Conservation (phyloP, 64 coral and sea anemone genomes). For the Platygyra sinensis region DNA sequence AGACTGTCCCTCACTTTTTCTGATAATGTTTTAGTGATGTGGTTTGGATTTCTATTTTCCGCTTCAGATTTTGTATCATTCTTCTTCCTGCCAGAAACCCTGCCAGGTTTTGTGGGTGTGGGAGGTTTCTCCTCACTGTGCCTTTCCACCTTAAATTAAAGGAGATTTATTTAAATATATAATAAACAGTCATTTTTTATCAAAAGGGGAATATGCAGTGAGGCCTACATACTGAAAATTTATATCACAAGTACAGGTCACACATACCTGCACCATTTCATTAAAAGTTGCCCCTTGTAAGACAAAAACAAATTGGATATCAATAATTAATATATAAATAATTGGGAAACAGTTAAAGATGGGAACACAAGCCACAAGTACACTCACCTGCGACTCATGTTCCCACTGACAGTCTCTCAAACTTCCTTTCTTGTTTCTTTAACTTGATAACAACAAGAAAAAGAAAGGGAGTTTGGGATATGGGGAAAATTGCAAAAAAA, state of each 20-base stretch:
- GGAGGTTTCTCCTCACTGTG: constrained; percentile 34
- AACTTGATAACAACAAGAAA: too few relatives aligned
- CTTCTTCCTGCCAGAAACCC: constrained; percentile 31
- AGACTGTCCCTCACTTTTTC: constrained; percentile 17
- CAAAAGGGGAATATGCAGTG: too few relatives aligned
- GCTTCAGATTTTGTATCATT: constrained; percentile 23
- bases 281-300: neutral
- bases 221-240: too few relatives aligned
- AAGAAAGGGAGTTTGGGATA: too few relatives aligned
- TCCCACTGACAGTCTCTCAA: too few relatives aligned
- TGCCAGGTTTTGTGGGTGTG: constrained; percentile 24
- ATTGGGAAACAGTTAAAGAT: neutral
- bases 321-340: too few relatives aligned
- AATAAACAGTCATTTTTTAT: too few relatives aligned
- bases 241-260: too few relatives aligned
- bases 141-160: neutral
- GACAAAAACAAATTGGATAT: neutral
- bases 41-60: constrained; percentile 2
- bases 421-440: too few relatives aligned
- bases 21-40: neutral
- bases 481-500: too few relatives aligned
- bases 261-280: neutral
- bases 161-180: too few relatives aligned
- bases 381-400: too few relatives aligned
- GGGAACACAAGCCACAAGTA: neutral